Conservation (phyloP, 2,113 vertebrate genomes). For the Lampris megalopsis region DNA sequence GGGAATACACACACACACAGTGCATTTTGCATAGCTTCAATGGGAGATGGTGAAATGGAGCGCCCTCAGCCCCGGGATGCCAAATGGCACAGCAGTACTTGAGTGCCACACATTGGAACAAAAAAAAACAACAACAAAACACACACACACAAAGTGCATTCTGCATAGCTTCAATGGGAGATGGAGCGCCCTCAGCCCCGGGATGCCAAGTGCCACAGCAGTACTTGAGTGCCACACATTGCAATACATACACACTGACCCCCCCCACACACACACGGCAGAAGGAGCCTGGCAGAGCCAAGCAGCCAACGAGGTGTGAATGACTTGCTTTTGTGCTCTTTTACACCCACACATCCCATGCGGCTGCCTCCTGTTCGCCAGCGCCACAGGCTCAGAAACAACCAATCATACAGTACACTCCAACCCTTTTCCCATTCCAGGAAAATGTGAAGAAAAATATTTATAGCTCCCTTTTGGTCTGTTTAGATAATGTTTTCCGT, state of each 20-base stretch:
- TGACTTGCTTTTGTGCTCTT: slow-evolving; percentile 45
- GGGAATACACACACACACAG: neutral
- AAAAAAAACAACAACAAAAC: neutral
- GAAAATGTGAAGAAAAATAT: neutral
- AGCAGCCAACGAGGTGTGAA: slow-evolving; percentile 58
- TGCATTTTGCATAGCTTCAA: neutral
- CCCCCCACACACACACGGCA: slow-evolving; percentile 3
- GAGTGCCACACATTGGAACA: neutral
- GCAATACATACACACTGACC: slow-evolving; percentile 24
- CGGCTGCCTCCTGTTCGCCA: slow-evolving; percentile 13
- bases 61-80: too few species aligned
- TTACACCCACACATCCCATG: slow-evolving; percentile 36
- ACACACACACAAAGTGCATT: neutral
- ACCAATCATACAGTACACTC: slow-evolving; percentile 4
- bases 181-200: neutral
- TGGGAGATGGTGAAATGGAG: too few species aligned
- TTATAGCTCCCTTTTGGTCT: neutral
- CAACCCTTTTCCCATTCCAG: slow-evolving; percentile 3
- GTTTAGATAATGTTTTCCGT: too few species aligned
- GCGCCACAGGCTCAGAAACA: slow-evolving; percentile 14
- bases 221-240: slow-evolving; percentile 19
- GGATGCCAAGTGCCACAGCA: slow-evolving; percentile 15
- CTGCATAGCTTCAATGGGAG: neutral
- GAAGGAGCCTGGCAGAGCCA: slow-evolving; percentile 10
- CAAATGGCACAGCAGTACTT: too few species aligned